Conservation (phyloP, 2,797 vertebrate genomes). For the Avahi laniger region DNA sequence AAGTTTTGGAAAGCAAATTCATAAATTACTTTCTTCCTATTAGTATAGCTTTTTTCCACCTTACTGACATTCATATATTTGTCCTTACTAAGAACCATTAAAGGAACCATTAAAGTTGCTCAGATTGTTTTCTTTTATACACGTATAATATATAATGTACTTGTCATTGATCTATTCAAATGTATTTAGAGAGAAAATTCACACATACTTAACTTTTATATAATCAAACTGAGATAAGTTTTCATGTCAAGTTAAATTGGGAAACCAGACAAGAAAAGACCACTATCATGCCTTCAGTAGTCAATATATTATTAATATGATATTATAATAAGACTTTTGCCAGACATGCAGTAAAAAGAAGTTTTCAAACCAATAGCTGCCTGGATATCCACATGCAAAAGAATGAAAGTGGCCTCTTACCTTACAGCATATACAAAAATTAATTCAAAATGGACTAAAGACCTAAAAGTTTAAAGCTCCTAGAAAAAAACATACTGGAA, state of each 20-base stretch:
- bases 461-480: neutral
- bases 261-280: neutral
- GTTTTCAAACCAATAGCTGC: neutral
- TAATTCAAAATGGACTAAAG: neutral
- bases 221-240: slow-evolving; percentile 30
- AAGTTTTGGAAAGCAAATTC: slow-evolving; percentile 36
- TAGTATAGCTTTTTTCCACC: slow-evolving; percentile 8
- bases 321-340: slow-evolving; percentile 1
- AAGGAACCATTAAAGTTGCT: neutral
- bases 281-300: neutral
- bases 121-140: neutral
- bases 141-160: neutral
- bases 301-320: neutral
- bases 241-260: slow-evolving; percentile 19
- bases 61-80: neutral
- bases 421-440: neutral
- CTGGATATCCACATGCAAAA: neutral
- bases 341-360: neutral
- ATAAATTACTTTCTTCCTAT: slow-evolving; percentile 32
- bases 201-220: slow-evolving; percentile 33
- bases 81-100: neutral
- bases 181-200: slow-evolving; percentile 57
- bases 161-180: slow-evolving; percentile 18
- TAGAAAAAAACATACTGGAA: neutral
- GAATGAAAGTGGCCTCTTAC: neutral